Conservation (phyloP, 2,797 vertebrate genomes). For the Sandelia bainsii region DNA sequence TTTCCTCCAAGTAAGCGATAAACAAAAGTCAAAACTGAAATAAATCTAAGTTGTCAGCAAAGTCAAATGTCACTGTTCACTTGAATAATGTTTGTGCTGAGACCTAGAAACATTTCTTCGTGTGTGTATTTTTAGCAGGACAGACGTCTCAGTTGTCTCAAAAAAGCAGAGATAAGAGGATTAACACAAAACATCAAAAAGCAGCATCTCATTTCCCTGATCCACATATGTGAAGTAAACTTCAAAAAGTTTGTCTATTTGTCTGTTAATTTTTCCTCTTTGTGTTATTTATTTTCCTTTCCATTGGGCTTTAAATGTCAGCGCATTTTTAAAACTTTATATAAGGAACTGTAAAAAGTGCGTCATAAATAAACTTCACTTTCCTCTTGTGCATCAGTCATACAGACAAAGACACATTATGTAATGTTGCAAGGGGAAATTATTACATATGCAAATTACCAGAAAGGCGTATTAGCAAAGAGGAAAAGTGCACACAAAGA, state of each 20-base stretch:
- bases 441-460: slow-evolving; percentile 15
- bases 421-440: slow-evolving; percentile 10
- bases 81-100: neutral
- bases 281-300: neutral
- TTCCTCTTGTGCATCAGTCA: slow-evolving; percentile 14
- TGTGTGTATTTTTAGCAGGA: neutral
- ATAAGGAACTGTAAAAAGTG: neutral
- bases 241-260: neutral
- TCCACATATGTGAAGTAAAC: neutral
- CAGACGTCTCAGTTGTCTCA: neutral
- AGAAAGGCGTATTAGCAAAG: slow-evolving; percentile 15
- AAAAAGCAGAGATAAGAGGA: slow-evolving; percentile 3
- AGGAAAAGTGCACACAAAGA: slow-evolving; percentile 28
- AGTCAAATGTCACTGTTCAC: slow-evolving; percentile 2
- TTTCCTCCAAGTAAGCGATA: neutral
- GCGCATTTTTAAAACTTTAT: neutral
- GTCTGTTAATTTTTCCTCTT: neutral
- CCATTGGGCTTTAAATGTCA: neutral
- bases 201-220: neutral
- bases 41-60: neutral
- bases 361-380: neutral
- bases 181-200: slow-evolving; percentile 7
- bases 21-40: neutral
- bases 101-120: neutral
- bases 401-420: neutral